phyloP scores from a whole-genome alignment of 2,113 vertebrate genomes.

The Falco punctatus region DNA sequence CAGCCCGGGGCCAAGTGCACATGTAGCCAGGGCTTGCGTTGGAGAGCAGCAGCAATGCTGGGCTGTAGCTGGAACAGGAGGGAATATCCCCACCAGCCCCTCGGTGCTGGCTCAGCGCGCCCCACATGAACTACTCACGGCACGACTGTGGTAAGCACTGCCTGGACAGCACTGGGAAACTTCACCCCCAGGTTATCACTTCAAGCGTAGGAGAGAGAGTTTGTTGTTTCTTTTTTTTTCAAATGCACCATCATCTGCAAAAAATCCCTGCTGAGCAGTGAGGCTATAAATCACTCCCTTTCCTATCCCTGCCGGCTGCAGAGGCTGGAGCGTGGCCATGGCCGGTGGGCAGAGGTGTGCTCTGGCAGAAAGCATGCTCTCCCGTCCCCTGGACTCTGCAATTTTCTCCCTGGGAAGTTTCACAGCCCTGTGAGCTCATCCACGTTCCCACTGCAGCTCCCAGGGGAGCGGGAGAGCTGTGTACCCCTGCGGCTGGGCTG shows the following conservation, averaged over 20 bases:
- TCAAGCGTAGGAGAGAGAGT: not conserved
- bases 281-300: not conserved
- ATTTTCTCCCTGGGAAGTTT: not conserved
- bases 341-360: not conserved
- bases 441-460: not conserved
- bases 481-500: rapidly evolving
- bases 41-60: not conserved
- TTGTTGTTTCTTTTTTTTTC: not conserved
- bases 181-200: not conserved
- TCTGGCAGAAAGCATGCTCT: not conserved
- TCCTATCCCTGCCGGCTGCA: rapidly evolving
- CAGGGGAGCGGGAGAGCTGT: not conserved
- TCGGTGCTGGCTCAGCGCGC: rapidly evolving
- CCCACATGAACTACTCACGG: not conserved
- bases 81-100: not conserved
- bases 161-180: not conserved
- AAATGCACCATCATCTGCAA: not conserved
- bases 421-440: not conserved
- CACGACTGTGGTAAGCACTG: rapidly evolving
- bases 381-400: not conserved
- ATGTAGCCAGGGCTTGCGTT: rapidly evolving
- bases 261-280: not conserved
- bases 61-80: not conserved
- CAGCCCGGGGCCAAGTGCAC: not conserved
- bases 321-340: rapidly evolving